A percentile compares a stretch with the other conserved stretches of the same genome.
These are phyloP conservation scores for Drosophila fuyamai DNA, from an alignment of 1,140 invertebrate genomes.

Conservation along the genomic window DNA sequence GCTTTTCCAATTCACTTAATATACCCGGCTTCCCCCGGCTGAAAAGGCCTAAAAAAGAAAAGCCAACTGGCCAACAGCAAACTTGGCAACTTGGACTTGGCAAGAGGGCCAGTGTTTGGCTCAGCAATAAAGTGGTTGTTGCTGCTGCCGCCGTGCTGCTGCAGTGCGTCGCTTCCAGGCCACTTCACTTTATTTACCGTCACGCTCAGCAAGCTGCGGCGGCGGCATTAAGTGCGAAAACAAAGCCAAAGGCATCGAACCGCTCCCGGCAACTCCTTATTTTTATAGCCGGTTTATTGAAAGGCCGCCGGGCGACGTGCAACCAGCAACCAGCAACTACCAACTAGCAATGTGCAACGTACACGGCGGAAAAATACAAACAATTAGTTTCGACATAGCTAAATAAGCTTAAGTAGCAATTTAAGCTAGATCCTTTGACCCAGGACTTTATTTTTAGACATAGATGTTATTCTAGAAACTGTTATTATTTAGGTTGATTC, in stretches of 20 bases:
- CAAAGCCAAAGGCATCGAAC: conserved; percentile 45
- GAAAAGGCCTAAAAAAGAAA: conserved; percentile 5
- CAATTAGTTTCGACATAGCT: no score
- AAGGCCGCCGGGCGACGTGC: conserved; percentile 49
- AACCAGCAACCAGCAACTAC: neutral
- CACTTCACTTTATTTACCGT: conserved; percentile 79
- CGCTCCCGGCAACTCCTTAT: conserved; percentile 36
- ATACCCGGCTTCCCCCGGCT: neutral
- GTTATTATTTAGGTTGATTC: no score
- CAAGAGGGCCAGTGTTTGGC: conserved; percentile 61
- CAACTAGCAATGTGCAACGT: conserved; percentile 12
- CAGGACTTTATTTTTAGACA: no score
- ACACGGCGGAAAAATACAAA: neutral
- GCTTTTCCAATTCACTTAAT: conserved; percentile 11
- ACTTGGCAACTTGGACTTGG: conserved; percentile 51
- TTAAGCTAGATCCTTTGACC: no score
- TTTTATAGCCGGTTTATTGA: conserved; percentile 75
- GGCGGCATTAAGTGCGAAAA: conserved; percentile 65
- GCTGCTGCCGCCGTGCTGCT: conserved; percentile 15
- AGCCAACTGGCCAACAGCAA: conserved; percentile 18
- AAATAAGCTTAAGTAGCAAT: no score
- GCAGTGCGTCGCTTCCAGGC: conserved; percentile 67
- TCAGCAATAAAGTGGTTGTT: conserved; percentile 36
- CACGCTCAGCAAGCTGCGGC: conserved; percentile 20
- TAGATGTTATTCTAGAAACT: no score